Base-by-base conservation (phyloP, 92 coral and sea anemone species). In the Zoanthus sansibaricus region DNA sequence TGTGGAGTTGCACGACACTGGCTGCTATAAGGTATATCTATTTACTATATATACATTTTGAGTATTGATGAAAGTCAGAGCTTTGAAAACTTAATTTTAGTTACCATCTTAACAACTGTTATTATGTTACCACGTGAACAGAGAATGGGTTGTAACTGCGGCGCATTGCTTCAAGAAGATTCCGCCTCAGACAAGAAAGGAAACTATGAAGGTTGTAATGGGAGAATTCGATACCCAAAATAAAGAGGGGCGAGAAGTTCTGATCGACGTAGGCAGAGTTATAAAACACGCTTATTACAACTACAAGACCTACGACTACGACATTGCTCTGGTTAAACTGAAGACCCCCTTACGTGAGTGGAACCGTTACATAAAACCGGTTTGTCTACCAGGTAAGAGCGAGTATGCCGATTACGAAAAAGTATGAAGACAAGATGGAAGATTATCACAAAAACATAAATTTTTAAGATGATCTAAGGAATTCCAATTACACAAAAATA, bases 1-100 rank as follows among this genome's bases (percentile, higher is more conserved):
- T 4, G 75, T 92, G 10, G 88, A 98, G 25, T 87, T 95, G 16
- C 91, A 86, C 54, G 98, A 96, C 14, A 74, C n/a, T 3, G 82
- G 55, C 14, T 91, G 91, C 72, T 97, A 88, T 73, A 86, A 94
- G 84, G 98, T 94, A 85, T 49, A 25, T 25, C 25, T 25, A 25
- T 25, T 25, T 25, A 25, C 25, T 25, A 25, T 25, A 11, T 11
- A 49, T 49, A 49, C 4, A 4, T 2, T 37, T 37, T 37, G 42
- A 37, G 42, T 1, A 2, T 2, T 37, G 42, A 37, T 37, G 4
- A 37, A 37, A 37, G 4, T 37, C 42, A 37, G 42, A 37, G 42
- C 42, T 37, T 37, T 37, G 42, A 37, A 37, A 37, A 37, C 42
- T 1, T 33, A 3, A 3, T 3, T 3, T 33, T 33, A 33, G 42